Percentiles rank a stretch among this genome's conserved stretches.
These are phyloP conservation scores for Zaprionus davidi DNA, from an alignment of 1,140 invertebrate genomes.

Conservation along the genomic window DNA sequence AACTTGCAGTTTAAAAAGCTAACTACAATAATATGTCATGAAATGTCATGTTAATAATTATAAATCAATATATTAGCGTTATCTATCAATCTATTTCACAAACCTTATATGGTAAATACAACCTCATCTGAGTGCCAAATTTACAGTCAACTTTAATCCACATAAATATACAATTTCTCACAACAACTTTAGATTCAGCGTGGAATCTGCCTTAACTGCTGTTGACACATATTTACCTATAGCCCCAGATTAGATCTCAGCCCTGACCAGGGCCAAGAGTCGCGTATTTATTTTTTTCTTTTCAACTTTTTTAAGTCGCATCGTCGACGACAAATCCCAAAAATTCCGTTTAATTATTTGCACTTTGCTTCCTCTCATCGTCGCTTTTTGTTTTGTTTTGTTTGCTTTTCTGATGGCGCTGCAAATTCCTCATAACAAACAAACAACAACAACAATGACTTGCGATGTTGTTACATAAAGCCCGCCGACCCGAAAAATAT, in stretches of 20 bases:
- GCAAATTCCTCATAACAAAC: conserved; percentile 54
- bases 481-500: conserved; percentile 14
- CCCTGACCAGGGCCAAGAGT: conserved; percentile 41
- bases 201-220: conserved; percentile 5
- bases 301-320: conserved; percentile 27
- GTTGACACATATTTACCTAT: neutral
- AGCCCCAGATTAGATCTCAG: conserved; percentile 31
- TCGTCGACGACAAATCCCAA: conserved; percentile 20
- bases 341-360: conserved; percentile 55
- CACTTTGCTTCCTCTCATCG: conserved; percentile 35
- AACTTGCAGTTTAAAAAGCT: too few relatives aligned
- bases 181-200: neutral
- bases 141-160: neutral
- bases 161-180: neutral
- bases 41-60: too few relatives aligned
- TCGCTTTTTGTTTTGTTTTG: conserved; percentile 39
- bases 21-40: too few relatives aligned
- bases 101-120: too few relatives aligned
- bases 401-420: conserved; percentile 46
- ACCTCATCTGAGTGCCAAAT: too few relatives aligned
- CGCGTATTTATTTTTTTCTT: neutral
- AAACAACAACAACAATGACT: neutral
- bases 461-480: conserved; percentile 33
- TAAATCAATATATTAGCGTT: neutral
- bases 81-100: neutral